phyloP scores from a whole-genome alignment of 2,113 vertebrate species.

The Lampris incognitus region DNA sequence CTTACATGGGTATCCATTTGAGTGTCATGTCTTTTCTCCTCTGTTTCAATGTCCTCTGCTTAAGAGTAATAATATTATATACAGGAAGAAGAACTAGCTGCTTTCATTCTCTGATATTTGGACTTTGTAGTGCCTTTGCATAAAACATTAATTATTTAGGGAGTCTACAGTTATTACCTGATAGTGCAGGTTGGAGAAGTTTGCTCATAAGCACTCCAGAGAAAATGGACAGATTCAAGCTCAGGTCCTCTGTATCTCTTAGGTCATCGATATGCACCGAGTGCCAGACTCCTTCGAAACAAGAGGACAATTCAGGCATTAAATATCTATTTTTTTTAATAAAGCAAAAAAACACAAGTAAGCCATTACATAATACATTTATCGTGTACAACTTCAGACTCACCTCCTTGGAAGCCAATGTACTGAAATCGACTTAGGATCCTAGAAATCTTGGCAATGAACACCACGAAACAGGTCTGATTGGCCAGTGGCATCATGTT shows the following conservation, averaged over 20 bases:
- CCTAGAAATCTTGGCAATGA: slow-evolving; percentile 80
- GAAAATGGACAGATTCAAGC: slow-evolving; percentile 73
- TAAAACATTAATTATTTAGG: not conserved
- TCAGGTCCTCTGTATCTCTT: slow-evolving; percentile 80
- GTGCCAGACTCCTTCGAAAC: slow-evolving; percentile 73
- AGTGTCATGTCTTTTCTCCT: slow-evolving; percentile 3
- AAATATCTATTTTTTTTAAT: not conserved
- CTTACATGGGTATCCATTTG: slow-evolving; percentile 1
- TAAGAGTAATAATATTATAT: slow-evolving; percentile 7
- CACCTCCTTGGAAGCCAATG: slow-evolving; percentile 83
- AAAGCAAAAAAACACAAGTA: not conserved
- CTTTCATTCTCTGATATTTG: not conserved
- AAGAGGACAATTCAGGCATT: slow-evolving; percentile 5
- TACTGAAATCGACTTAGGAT: slow-evolving; percentile 74
- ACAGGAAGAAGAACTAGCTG: not conserved
- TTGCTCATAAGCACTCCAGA: slow-evolving; percentile 77
- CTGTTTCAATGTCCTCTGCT: slow-evolving; percentile 17
- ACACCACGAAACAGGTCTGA: slow-evolving; percentile 70
- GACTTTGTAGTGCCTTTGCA: too few species aligned
- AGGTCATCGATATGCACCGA: slow-evolving; percentile 82
- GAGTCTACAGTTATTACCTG: slow-evolving; percentile 44
- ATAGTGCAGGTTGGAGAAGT: slow-evolving; percentile 55
- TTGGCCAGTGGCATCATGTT: slow-evolving; percentile 63
- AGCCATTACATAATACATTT: not conserved
- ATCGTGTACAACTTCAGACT: slow-evolving; percentile 2